These are phyloP conservation scores for Rhagium mordax DNA, from an alignment of 2,888 invertebrate species.

Conservation along the genomic window DNA sequence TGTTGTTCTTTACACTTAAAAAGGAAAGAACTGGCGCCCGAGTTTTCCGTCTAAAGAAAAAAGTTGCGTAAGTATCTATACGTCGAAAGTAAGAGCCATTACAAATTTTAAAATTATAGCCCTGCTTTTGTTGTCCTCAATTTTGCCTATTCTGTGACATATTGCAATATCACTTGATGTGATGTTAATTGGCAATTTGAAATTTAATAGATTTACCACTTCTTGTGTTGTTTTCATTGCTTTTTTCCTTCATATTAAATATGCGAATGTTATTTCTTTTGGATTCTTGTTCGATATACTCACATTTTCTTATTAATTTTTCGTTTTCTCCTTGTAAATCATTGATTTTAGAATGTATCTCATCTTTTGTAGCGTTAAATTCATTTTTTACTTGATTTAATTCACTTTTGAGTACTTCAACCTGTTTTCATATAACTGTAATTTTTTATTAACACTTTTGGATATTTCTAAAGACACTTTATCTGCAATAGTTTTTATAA, in stretches of 20 bases:
- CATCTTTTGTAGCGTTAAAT: background rate
- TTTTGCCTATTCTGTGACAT: background rate
- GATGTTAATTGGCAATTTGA: background rate
- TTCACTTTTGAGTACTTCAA: background rate
- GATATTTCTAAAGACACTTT: background rate
- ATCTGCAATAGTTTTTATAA: background rate
- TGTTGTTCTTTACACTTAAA: too few relatives aligned
- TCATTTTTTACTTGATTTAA: background rate
- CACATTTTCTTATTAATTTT: background rate
- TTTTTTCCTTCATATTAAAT: background rate
- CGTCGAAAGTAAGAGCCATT: too few relatives aligned
- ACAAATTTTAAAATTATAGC: background rate
- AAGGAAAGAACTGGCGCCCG: too few relatives aligned
- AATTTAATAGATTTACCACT: background rate
- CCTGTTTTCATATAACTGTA: background rate
- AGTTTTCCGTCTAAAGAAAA: too few relatives aligned
- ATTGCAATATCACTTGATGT: background rate
- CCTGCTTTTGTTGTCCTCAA: background rate
- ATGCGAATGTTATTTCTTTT: background rate
- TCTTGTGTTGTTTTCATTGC: background rate
- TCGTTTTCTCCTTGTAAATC: background rate
- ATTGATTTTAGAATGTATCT: background rate
- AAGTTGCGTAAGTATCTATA: too few relatives aligned
- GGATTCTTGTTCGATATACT: background rate
- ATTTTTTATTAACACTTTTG: background rate